A percentile compares a stretch with the other conserved stretches of the same genome.
Evolutionary conservation across 2,888 invertebrate species (phyloP).

Genomic region (Latrodectus hesperus): DNA sequence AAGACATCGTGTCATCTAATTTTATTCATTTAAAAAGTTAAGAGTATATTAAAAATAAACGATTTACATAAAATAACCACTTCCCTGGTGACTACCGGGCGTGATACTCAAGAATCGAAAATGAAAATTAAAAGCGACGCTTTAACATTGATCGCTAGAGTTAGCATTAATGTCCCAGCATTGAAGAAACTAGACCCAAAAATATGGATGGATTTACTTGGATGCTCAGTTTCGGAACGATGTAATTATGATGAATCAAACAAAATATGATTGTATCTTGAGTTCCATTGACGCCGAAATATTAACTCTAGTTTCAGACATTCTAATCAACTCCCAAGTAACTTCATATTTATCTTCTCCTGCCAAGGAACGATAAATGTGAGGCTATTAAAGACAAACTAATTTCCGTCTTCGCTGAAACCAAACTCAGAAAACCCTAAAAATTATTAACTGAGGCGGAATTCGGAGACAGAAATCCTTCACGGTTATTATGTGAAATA

Average conservation of each 20-base stretch:
- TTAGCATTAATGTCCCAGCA: not conserved
- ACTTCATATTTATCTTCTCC: no score
- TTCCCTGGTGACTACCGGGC: no score
- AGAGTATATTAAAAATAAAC: no score
- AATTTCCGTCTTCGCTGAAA: slow-evolving; percentile 11
- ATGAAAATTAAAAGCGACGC: not conserved
- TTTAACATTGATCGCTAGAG: not conserved
- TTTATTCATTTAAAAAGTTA: no score
- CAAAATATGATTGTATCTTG: not conserved
- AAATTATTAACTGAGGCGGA: slow-evolving; percentile 7
- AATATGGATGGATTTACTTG: not conserved
- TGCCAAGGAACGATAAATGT: not conserved
- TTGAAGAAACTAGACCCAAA: not conserved
- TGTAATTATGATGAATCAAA: not conserved
- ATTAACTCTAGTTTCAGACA: slow-evolving; percentile 15
- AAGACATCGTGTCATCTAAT: no score
- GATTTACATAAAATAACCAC: no score
- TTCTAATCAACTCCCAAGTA: not conserved
- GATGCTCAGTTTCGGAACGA: not conserved
- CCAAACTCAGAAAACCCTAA: slow-evolving; percentile 1
- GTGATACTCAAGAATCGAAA: no score
- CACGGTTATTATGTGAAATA: not conserved
- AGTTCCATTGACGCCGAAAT: not conserved
- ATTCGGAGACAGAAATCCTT: not conserved
- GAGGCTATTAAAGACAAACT: slow-evolving; percentile 11